These are phyloP conservation scores for Eueremaeus valkanovi DNA, from an alignment of 2,888 invertebrate species.

Conservation along the genomic window DNA sequence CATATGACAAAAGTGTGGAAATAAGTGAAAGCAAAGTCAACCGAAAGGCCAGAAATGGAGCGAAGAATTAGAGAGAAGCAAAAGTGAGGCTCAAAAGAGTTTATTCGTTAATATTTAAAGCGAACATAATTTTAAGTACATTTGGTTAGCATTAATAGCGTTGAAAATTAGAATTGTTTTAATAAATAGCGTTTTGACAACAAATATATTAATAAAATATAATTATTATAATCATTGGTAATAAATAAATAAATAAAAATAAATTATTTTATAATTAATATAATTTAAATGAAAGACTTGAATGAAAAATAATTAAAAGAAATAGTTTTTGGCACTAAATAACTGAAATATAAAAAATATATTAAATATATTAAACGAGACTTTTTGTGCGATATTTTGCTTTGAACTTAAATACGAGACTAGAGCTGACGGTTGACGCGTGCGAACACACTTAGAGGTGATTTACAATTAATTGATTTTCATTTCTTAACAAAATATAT, in stretches of 20 bases:
- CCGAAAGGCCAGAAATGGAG: not conserved
- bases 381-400: not conserved
- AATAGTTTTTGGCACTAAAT: not conserved
- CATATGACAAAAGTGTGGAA: not conserved
- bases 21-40: not conserved
- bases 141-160: not conserved
- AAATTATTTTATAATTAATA: not conserved
- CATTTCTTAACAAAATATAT: slow-evolving; percentile 6
- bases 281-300: not conserved
- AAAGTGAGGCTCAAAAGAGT: slow-evolving; percentile 29
- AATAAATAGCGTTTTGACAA: not conserved
- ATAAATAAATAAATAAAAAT: too few species aligned
- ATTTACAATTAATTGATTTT: slow-evolving; percentile 5
- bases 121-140: slow-evolving; percentile 6
- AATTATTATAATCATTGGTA: too few species aligned
- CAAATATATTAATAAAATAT: not conserved
- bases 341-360: not conserved
- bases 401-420: not conserved
- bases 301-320: not conserved
- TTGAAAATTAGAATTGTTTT: not conserved
- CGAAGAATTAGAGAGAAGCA: slow-evolving; percentile 19
- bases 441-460: not conserved
- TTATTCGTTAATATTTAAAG: slow-evolving; percentile 21
- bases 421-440: not conserved
- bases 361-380: not conserved